phyloP scores from a whole-genome alignment of 2,888 invertebrate species.

The Melanostoma mellinum region DNA sequence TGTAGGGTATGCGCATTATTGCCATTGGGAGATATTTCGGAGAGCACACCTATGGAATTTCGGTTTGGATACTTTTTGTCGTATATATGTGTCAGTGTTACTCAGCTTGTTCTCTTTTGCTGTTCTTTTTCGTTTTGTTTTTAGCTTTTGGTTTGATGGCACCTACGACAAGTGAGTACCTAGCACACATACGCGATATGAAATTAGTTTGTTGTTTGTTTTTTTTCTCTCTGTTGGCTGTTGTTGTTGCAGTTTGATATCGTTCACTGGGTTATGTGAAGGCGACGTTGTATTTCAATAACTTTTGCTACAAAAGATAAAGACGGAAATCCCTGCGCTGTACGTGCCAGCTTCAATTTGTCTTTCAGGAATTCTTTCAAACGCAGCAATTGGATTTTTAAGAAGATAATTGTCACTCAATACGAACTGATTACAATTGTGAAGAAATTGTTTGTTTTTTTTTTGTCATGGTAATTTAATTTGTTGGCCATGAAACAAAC shows the following conservation, averaged over 20 bases:
- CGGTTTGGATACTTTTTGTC: conserved; percentile 22
- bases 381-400: too few relatives aligned
- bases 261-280: conserved; percentile 59
- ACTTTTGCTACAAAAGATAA: conserved; percentile 47
- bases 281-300: conserved; percentile 47
- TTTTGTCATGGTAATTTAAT: too few relatives aligned
- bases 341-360: conserved; percentile 37
- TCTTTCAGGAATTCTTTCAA: neutral
- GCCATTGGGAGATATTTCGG: neutral
- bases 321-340: conserved; percentile 21
- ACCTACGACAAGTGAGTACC: neutral
- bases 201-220: neutral
- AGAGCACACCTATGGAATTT: neutral
- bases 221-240: conserved; percentile 6
- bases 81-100: conserved; percentile 71
- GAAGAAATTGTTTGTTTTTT: too few relatives aligned
- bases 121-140: conserved; percentile 19
- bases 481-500: too few relatives aligned
- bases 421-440: too few relatives aligned
- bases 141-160: conserved; percentile 30
- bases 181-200: too few relatives aligned
- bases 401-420: too few relatives aligned
- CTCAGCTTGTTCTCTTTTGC: conserved; percentile 41
- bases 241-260: conserved; percentile 61
- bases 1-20: conserved; percentile 64